These are phyloP conservation scores for Channa maculata DNA, from an alignment of 2,113 vertebrate genomes.

Conservation along the genomic window DNA sequence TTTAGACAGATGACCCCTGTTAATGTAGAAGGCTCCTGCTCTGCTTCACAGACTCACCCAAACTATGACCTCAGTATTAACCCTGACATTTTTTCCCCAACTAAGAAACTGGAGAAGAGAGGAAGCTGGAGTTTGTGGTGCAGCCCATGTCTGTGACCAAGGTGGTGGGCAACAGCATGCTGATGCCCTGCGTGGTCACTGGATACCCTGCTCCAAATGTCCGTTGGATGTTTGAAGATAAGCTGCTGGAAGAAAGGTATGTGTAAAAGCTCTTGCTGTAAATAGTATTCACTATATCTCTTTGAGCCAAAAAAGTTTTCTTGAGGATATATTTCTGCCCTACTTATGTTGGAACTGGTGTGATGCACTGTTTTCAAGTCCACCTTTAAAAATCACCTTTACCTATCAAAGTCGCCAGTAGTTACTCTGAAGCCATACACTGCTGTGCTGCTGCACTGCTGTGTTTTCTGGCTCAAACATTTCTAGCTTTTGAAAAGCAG, in stretches of 20 bases:
- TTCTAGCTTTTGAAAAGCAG: slow-evolving; percentile 23
- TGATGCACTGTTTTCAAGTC: neutral
- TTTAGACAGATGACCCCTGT: slow-evolving; percentile 35
- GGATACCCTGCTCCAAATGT: slow-evolving; percentile 85
- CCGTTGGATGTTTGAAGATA: slow-evolving; percentile 88
- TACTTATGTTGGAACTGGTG: neutral
- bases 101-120: slow-evolving; percentile 83
- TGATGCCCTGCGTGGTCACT: slow-evolving; percentile 87
- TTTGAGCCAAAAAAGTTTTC: neutral
- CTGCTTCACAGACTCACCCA: slow-evolving; percentile 17
- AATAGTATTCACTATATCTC: neutral
- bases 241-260: slow-evolving; percentile 87
- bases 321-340: neutral
- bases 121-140: slow-evolving; percentile 84
- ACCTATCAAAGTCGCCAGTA: neutral
- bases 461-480: neutral
- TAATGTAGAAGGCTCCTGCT: slow-evolving; percentile 2
- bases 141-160: slow-evolving; percentile 83
- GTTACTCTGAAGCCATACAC: neutral
- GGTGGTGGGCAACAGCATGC: slow-evolving; percentile 80
- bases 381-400: neutral
- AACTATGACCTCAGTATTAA: slow-evolving; percentile 21
- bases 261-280: slow-evolving; percentile 6
- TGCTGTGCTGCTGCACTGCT: neutral
- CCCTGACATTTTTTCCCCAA: slow-evolving; percentile 18